A percentile compares a stretch with the other conserved stretches of the same genome.
Conservation (phyloP, 2,113 vertebrate genomes). For the Ceratotherium simum region DNA sequence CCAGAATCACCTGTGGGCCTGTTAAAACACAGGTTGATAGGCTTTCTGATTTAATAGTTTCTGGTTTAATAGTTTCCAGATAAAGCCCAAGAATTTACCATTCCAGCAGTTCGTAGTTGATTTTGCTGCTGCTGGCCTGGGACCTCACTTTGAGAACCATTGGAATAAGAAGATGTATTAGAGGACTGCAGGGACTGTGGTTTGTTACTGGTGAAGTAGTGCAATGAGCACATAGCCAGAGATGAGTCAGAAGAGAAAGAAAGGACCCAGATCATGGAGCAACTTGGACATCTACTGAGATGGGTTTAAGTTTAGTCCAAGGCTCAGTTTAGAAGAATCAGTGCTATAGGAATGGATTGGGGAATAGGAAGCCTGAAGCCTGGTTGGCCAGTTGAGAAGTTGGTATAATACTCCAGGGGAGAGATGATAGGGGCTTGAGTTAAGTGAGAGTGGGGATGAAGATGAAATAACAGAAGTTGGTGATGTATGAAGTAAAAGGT, state of each 20-base stretch:
- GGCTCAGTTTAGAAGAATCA: not conserved
- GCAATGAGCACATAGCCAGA: not conserved
- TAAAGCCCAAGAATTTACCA: not conserved
- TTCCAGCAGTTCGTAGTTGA: not conserved
- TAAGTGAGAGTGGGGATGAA: not conserved
- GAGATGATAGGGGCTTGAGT: not conserved
- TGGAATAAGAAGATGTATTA: not conserved
- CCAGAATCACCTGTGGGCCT: not conserved
- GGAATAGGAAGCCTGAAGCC: not conserved
- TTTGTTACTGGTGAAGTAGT: not conserved
- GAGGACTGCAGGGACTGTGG: not conserved
- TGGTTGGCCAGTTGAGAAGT: not conserved
- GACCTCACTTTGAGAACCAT: not conserved
- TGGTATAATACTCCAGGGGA: not conserved
- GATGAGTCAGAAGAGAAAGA: not conserved
- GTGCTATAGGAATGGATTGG: not conserved
- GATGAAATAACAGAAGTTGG: not conserved
- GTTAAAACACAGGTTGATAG: not conserved
- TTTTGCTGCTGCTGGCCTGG: not conserved
- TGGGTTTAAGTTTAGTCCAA: not conserved
- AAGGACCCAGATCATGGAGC: not conserved
- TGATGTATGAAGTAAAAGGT: not conserved
- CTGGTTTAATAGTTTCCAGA: not conserved
- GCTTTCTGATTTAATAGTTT: no score
- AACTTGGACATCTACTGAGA: not conserved